Conservation (phyloP, 1,140 invertebrate species). For the Thaumetopoea pityocampa region DNA sequence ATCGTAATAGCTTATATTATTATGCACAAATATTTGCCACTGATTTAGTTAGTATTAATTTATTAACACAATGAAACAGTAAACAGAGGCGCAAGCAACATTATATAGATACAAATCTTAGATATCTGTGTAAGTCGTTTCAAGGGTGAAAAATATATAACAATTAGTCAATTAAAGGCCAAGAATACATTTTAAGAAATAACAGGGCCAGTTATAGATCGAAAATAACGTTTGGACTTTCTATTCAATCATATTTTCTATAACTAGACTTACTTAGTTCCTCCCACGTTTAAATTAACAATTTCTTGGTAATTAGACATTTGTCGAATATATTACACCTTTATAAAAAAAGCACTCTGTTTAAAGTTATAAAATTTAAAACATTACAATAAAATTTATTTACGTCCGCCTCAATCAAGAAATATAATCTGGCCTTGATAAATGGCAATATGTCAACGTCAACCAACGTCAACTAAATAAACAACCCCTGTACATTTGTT, state of each 20-base stretch:
- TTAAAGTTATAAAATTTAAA: slow-evolving; percentile 2
- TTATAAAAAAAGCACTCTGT: slow-evolving; percentile 4
- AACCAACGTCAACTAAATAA: slow-evolving; percentile 25
- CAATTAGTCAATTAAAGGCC: neutral
- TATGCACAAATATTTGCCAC: no score
- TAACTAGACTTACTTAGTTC: slow-evolving; percentile 56
- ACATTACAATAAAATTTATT: slow-evolving; percentile 20
- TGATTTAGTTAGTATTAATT: no score
- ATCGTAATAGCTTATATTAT: no score
- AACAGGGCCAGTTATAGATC: no score
- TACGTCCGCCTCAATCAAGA: slow-evolving; percentile 24
- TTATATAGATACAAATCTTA: no score
- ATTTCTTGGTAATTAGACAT: slow-evolving; percentile 72
- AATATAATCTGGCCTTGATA: slow-evolving; percentile 3
- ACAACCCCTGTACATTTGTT: neutral
- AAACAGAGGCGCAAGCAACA: no score
- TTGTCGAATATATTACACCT: slow-evolving; percentile 4
- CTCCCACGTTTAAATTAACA: slow-evolving; percentile 63
- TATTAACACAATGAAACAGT: no score
- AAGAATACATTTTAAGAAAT: no score
- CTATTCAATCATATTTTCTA: neutral
- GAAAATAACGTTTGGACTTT: slow-evolving; percentile 11
- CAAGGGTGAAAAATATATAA: no score
- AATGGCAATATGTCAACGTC: slow-evolving; percentile 28
- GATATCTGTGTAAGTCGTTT: no score